Conservation (phyloP, 1,140 invertebrate species). For the Drosophila auraria region DNA sequence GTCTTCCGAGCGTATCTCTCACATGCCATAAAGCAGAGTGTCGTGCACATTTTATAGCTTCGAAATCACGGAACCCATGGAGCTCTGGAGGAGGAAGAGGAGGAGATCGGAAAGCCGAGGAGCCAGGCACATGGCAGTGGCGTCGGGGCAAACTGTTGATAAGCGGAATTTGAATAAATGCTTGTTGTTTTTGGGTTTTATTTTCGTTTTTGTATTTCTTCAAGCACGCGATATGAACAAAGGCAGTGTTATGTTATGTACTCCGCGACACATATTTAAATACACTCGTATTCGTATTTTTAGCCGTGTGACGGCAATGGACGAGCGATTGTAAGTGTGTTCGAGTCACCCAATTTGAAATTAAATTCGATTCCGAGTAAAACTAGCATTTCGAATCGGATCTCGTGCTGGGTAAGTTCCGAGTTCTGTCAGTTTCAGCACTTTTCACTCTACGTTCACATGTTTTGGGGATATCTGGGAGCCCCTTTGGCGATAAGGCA, state of each 20-base stretch:
- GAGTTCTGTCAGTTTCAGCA: constrained; percentile 5
- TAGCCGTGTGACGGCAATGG: constrained; percentile 12
- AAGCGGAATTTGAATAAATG: constrained; percentile 74
- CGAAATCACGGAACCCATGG: constrained; percentile 33
- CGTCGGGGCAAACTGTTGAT: constrained; percentile 64
- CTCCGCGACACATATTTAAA: constrained; percentile 17
- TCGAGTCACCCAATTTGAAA: constrained; percentile 24
- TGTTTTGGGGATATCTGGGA: constrained; percentile 12
- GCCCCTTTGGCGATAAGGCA: constrained; percentile 52
- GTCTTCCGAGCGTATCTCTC: constrained; percentile 29
- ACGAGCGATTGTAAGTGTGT: background rate
- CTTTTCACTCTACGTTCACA: constrained; percentile 15
- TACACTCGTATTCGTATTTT: constrained; percentile 12
- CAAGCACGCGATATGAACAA: constrained; percentile 70
- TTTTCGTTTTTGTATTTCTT: constrained; percentile 11
- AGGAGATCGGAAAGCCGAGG: constrained; percentile 6
- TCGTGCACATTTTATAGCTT: constrained; percentile 66
- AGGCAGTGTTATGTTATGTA: constrained; percentile 39
- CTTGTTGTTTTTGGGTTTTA: background rate
- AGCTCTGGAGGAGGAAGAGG: constrained; percentile 5
- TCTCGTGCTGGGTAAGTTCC: constrained; percentile 40
- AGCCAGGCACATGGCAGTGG: constrained; percentile 41
- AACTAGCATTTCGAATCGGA: constrained; percentile 55
- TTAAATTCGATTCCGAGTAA: constrained; percentile 22
- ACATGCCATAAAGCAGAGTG: constrained; percentile 33